Evolutionary conservation across 2,113 vertebrate genomes (phyloP).

Genomic region (Carlito syrichta): DNA sequence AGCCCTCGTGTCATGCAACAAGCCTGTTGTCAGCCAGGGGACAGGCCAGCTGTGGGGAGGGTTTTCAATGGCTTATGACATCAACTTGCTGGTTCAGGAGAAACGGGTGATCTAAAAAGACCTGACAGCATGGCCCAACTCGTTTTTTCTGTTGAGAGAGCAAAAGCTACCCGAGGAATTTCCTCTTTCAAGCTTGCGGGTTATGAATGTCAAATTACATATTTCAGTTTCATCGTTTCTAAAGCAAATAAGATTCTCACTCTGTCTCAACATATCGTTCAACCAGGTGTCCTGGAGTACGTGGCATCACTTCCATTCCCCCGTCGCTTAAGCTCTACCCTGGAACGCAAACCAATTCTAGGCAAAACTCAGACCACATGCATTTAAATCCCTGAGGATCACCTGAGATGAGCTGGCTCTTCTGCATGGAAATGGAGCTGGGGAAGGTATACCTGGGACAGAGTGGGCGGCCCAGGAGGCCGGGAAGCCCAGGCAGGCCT

Average conservation of each 20-base stretch:
- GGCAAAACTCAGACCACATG: accelerated
- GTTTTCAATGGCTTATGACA: neutral
- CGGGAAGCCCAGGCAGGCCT: no score
- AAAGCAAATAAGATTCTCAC: neutral
- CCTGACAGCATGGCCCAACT: neutral
- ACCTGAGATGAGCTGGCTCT: neutral
- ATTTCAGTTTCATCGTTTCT: neutral
- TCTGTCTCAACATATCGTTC: neutral
- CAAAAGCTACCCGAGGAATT: neutral
- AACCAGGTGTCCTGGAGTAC: neutral
- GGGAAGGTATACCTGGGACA: no score
- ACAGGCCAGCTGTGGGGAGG: neutral
- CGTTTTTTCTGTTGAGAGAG: neutral
- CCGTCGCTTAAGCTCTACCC: neutral
- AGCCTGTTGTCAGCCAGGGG: neutral
- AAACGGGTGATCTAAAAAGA: neutral
- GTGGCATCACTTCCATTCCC: neutral
- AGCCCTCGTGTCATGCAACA: neutral
- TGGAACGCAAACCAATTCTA: no score
- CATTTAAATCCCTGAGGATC: neutral
- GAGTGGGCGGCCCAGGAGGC: no score
- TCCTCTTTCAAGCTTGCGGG: neutral
- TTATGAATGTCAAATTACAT: neutral
- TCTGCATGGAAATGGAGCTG: no score
- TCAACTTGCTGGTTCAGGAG: neutral